These are phyloP conservation scores for Ceratina japonica DNA, from an alignment of 1,140 invertebrate genomes.

Conservation along the genomic window DNA sequence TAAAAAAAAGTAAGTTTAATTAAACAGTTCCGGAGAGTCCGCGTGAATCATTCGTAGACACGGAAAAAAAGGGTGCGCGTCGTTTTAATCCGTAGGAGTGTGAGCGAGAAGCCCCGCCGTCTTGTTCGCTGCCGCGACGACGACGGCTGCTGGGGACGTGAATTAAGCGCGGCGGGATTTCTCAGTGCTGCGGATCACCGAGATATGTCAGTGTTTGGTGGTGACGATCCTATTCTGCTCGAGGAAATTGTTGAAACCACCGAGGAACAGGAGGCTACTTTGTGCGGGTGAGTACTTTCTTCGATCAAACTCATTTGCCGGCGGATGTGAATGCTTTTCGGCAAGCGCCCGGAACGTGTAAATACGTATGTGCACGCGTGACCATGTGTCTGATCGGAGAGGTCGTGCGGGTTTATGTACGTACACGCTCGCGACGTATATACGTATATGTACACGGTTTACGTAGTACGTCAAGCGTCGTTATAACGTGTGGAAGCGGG, in stretches of 20 bases:
- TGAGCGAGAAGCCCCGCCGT: slow-evolving; percentile 42
- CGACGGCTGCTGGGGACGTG: slow-evolving; percentile 54
- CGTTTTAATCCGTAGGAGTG: slow-evolving; percentile 36
- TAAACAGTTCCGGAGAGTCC: slow-evolving; percentile 18
- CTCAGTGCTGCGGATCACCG: slow-evolving; percentile 62
- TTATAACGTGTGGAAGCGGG: not conserved
- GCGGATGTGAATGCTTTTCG: not conserved
- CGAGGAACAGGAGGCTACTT: slow-evolving; percentile 73
- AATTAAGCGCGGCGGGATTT: slow-evolving; percentile 50
- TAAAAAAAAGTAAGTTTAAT: slow-evolving; percentile 37
- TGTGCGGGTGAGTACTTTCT: slow-evolving; percentile 74
- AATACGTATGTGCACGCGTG: not conserved
- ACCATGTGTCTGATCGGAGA: slow-evolving; percentile 18
- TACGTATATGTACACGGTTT: not conserved
- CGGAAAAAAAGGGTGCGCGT: slow-evolving; percentile 46
- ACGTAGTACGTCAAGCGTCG: slow-evolving; percentile 21
- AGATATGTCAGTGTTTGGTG: slow-evolving; percentile 78
- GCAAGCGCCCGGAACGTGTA: not conserved
- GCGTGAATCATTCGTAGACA: slow-evolving; percentile 3
- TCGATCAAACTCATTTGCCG: not conserved
- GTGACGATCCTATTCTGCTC: slow-evolving; percentile 75
- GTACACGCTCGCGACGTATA: no score
- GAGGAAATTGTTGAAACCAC: slow-evolving; percentile 78
- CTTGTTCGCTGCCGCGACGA: slow-evolving; percentile 51
- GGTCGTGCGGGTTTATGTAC: not conserved